These are phyloP conservation scores for Myrmecobius fasciatus DNA, from an alignment of 2,113 vertebrate species.

Conservation along the genomic window DNA sequence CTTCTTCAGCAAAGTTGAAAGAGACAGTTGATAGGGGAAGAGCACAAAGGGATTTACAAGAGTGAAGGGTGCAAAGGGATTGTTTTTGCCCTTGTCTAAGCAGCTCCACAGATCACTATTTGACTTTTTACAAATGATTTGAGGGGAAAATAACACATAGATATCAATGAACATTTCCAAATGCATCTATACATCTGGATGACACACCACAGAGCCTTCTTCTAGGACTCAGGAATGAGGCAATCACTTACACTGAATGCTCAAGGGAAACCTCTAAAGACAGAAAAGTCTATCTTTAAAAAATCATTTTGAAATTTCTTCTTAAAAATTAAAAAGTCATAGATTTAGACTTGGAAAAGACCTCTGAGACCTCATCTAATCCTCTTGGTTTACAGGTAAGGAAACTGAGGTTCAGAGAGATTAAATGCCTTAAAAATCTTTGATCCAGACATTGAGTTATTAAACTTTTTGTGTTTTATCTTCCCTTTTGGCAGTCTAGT, in stretches of 20 bases:
- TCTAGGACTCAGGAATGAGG: neutral
- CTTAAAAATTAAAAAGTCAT: neutral
- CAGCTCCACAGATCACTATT: conserved; percentile 47
- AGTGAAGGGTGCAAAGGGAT: conserved; percentile 43
- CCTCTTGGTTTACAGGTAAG: neutral
- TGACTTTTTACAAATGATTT: conserved; percentile 59
- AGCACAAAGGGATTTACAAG: conserved; percentile 27
- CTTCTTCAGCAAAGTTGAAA: conserved; percentile 42
- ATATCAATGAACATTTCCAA: neutral
- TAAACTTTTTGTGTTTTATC: neutral
- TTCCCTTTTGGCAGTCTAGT: neutral
- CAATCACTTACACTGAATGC: neutral
- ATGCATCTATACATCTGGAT: neutral
- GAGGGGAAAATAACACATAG: conserved; percentile 21
- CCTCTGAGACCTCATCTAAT: neutral
- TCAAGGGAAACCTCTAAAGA: neutral
- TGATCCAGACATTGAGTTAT: neutral
- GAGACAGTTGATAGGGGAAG: neutral
- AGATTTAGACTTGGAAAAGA: neutral
- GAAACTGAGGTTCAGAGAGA: neutral
- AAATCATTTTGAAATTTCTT: neutral
- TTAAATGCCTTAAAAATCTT: neutral
- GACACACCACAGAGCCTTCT: neutral
- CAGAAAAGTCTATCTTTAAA: neutral
- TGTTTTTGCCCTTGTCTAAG: conserved; percentile 39